phyloP scores from a whole-genome alignment of 2,888 invertebrate genomes.

The Ophion costatus region DNA sequence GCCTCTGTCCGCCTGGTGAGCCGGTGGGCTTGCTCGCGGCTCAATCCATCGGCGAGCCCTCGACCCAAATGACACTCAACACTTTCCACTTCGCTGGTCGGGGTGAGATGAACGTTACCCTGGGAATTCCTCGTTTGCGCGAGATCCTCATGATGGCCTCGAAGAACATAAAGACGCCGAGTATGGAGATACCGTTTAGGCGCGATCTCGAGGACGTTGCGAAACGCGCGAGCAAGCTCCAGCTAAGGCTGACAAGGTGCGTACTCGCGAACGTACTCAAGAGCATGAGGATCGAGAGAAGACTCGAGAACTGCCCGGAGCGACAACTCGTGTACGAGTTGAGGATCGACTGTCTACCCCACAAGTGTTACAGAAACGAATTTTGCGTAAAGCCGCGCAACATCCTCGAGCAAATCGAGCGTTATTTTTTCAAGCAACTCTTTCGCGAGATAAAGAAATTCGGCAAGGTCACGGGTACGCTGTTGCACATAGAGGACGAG shows the following conservation, averaged over 20 bases:
- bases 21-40: conserved; percentile 98
- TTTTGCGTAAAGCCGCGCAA: conserved; percentile 89
- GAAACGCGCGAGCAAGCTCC: conserved; percentile 88
- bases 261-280: conserved; percentile 92
- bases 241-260: conserved; percentile 90
- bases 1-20: conserved; percentile 95
- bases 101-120: conserved; percentile 99
- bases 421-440: conserved; percentile 88
- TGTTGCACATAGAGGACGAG: conserved; percentile 83
- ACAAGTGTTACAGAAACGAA: conserved; percentile 89
- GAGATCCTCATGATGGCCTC: conserved; percentile 99
- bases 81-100: conserved; percentile 99
- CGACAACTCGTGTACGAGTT: conserved; percentile 87
- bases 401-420: conserved; percentile 90
- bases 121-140: conserved; percentile 98
- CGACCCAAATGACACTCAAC: conserved; percentile 99
- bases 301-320: conserved; percentile 85
- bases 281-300: conserved; percentile 87
- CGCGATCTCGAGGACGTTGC: conserved; percentile 84
- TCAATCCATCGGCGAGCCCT: conserved; percentile 99
- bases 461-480: conserved; percentile 85
- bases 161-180: conserved; percentile 96
- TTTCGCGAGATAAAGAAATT: conserved; percentile 87
- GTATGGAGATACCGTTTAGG: conserved; percentile 96
- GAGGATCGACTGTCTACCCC: conserved; percentile 90